Evolutionary conservation across 2,888 invertebrate genomes (phyloP), one percentile per base, ranked within the genome.

Genomic region (Oscheius myriophilus): DNA sequence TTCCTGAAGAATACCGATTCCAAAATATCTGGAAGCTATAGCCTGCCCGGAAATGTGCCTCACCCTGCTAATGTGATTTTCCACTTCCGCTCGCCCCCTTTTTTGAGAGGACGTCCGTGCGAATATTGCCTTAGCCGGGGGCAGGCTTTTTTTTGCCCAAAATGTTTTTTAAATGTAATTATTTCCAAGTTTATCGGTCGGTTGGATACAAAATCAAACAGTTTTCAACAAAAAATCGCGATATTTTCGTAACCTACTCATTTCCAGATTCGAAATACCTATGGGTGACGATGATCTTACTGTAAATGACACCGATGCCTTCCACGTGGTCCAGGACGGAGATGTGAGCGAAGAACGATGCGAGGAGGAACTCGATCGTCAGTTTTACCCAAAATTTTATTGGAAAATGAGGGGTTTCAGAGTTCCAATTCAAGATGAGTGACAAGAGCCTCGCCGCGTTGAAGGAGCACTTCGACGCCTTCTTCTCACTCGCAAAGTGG

Each of bases 401-500:
- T 45, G 1, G n/a, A 41, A 33, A 33, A 33, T 18, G 42, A 43
- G 11, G 14, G 3, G 25, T 25, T 18, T 18, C 18, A 61, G 61
- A 26, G 49, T 46, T 61, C 39, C 23, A 11, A 21, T 61, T 21
- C 21, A 61, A 61, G 46, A 11, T 49, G n/a, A 16, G 43, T 14
- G 58, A 58, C 16, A n/a, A 18, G 16, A 45, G 58, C 23, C 45
- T 42, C 43, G 39, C 23, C 33, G 18, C 33, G 2, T 51, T 72
- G 21, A 45, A 49, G 21, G 54, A 72, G 41, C 46, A 69, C 49
- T 72, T 72, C 53, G 66, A 65, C 14, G 57, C 66, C 16, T 69
- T 72, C 58, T 72, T 69, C 33, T 14, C 57, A 14, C 42, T 72
- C 11, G 46, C 67, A 6, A 72, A 58, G 69, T 59, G 23, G 16